Percentiles rank a stretch among this genome's conserved stretches.
Conservation (phyloP, 2,888 invertebrate genomes). For the Trichopoda pennipes region DNA sequence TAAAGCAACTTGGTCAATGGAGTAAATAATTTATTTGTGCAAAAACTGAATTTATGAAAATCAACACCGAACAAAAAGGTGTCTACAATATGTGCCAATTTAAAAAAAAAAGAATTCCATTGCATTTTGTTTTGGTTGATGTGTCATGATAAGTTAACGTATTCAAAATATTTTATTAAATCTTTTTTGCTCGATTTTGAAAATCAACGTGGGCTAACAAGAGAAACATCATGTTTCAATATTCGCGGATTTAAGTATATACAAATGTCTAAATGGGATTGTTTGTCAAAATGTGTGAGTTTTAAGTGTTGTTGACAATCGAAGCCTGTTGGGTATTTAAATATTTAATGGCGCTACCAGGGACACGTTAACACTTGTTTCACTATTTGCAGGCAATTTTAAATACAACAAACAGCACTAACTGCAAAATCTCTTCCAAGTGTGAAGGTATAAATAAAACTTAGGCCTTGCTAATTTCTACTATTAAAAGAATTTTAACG, state of each 20-base stretch:
- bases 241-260: slow-evolving; percentile 4
- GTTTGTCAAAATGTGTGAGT: background rate
- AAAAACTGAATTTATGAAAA: slow-evolving; percentile 35
- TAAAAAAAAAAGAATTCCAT: slow-evolving; percentile 38
- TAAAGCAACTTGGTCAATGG: slow-evolving; percentile 54
- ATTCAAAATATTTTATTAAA: slow-evolving; percentile 29
- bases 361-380: too few relatives aligned
- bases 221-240: slow-evolving; percentile 22
- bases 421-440: too few relatives aligned
- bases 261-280: background rate
- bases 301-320: too few relatives aligned
- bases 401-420: too few relatives aligned
- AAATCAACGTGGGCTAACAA: slow-evolving; percentile 27
- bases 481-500: too few relatives aligned
- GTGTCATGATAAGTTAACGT: slow-evolving; percentile 54
- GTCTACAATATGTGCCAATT: slow-evolving; percentile 57
- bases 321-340: slow-evolving; percentile 3
- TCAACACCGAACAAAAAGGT: slow-evolving; percentile 36
- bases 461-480: too few relatives aligned
- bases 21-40: slow-evolving; percentile 41
- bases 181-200: slow-evolving; percentile 19
- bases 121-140: slow-evolving; percentile 50
- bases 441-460: too few relatives aligned
- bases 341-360: background rate
- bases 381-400: too few relatives aligned